Evolutionary conservation across 1,140 invertebrate species (phyloP).

Genomic region (Paramacrobiotus metropolitanus): DNA sequence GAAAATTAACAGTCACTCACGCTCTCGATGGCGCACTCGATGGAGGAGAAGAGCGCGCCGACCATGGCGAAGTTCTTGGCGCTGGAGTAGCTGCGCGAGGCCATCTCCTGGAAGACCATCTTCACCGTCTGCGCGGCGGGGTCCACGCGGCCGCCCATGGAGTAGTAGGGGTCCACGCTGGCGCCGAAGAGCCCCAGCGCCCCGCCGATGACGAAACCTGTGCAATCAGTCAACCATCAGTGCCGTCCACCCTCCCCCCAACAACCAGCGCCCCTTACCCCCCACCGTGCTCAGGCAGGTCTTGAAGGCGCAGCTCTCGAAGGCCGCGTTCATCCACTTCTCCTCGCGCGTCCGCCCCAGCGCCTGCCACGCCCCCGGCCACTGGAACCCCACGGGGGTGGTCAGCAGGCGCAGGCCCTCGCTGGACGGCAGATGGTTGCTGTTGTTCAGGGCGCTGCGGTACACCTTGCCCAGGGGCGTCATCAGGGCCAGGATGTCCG

Average conservation of each 20-base stretch:
- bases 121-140: slow-evolving; percentile 51
- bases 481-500: not conserved
- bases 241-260: too few species aligned
- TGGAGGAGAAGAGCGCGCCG: slow-evolving; percentile 68
- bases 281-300: slow-evolving; percentile 62
- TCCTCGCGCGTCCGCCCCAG: slow-evolving; percentile 14
- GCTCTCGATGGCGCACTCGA: slow-evolving; percentile 75
- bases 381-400: not conserved
- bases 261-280: too few species aligned
- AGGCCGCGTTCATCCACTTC: slow-evolving; percentile 38
- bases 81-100: slow-evolving; percentile 59
- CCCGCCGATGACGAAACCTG: slow-evolving; percentile 73
- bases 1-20: too few species aligned
- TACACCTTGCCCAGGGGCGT: not conserved
- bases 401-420: not conserved
- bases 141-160: slow-evolving; percentile 35
- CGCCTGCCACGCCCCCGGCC: not conserved
- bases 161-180: slow-evolving; percentile 67
- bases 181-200: slow-evolving; percentile 84
- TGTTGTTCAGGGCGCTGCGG: not conserved
- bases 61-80: slow-evolving; percentile 93
- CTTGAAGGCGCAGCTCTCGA: slow-evolving; percentile 83
- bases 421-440: not conserved
- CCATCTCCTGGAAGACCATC: slow-evolving; percentile 74
- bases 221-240: slow-evolving; percentile 2